phyloP scores from a whole-genome alignment of 2,797 vertebrate genomes.

The Adrianichthys oophorus region DNA sequence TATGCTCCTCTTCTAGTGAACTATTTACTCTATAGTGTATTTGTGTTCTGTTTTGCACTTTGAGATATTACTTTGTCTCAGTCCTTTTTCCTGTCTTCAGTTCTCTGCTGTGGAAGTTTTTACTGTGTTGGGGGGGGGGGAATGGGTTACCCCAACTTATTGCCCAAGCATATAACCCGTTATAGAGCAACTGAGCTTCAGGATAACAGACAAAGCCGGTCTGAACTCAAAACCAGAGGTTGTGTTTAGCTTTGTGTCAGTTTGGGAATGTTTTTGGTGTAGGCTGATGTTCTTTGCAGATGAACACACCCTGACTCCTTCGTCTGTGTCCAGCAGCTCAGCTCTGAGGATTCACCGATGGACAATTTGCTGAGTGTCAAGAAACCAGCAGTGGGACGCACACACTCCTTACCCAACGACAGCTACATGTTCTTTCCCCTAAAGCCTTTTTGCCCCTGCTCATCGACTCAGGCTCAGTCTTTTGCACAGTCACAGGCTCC shows the following conservation, averaged over 20 bases:
- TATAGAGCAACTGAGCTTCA: no score
- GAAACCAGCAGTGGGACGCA: slow-evolving; percentile 90
- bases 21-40: slow-evolving; percentile 49
- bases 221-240: no score
- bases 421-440: slow-evolving; percentile 92
- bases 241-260: no score
- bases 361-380: slow-evolving; percentile 86
- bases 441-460: slow-evolving; percentile 30
- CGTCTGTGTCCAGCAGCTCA: slow-evolving; percentile 36
- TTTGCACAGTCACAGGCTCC: slow-evolving; percentile 53
- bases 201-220: no score
- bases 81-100: slow-evolving; percentile 3
- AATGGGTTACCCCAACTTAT: no score
- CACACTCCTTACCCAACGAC: slow-evolving; percentile 95
- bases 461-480: slow-evolving; percentile 24
- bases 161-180: no score
- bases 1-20: slow-evolving; percentile 76
- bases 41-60: slow-evolving; percentile 12
- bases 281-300: neutral
- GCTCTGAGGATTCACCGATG: slow-evolving; percentile 50
- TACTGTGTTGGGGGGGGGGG: neutral
- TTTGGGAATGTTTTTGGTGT: no score
- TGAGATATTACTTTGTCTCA: slow-evolving; percentile 20
- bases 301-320: neutral
- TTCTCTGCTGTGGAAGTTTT: slow-evolving; percentile 25